These are phyloP conservation scores for Drosophila subpulchrella DNA, from an alignment of 1,140 invertebrate genomes.

Conservation along the genomic window DNA sequence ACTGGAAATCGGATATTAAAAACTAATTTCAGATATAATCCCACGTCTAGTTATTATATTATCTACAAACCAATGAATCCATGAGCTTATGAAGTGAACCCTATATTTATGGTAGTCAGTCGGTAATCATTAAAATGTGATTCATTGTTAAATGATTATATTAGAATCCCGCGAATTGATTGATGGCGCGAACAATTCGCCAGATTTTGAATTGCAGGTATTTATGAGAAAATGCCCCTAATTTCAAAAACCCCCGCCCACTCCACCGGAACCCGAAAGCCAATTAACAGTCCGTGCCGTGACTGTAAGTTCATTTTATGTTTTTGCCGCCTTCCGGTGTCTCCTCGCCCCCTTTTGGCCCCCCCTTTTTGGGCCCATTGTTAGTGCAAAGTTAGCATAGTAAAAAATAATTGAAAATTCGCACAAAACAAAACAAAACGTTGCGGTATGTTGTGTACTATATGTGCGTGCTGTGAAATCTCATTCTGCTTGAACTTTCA, in stretches of 20 bases:
- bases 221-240: not conserved
- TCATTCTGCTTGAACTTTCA: slow-evolving; percentile 62
- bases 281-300: slow-evolving; percentile 65
- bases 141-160: not conserved
- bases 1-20: no score
- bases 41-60: no score
- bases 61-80: no score
- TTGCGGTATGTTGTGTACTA: not conserved
- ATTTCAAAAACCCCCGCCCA: not conserved
- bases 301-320: slow-evolving; percentile 41
- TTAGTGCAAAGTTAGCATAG: slow-evolving; percentile 42
- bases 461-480: slow-evolving; percentile 50
- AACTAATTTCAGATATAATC: no score
- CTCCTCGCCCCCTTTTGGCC: not conserved
- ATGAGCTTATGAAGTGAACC: no score
- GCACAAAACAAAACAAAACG: slow-evolving; percentile 44
- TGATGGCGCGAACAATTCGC: not conserved
- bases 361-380: not conserved
- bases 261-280: slow-evolving; percentile 26
- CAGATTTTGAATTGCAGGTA: not conserved
- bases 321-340: slow-evolving; percentile 26
- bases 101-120: no score
- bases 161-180: not conserved
- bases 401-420: slow-evolving; percentile 65
- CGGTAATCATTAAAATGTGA: not conserved